Evolutionary conservation across 92 coral and sea anemone species (phyloP), one percentile per base, ranked within the genome.

Genomic region (Epizoanthus scotinus): DNA sequence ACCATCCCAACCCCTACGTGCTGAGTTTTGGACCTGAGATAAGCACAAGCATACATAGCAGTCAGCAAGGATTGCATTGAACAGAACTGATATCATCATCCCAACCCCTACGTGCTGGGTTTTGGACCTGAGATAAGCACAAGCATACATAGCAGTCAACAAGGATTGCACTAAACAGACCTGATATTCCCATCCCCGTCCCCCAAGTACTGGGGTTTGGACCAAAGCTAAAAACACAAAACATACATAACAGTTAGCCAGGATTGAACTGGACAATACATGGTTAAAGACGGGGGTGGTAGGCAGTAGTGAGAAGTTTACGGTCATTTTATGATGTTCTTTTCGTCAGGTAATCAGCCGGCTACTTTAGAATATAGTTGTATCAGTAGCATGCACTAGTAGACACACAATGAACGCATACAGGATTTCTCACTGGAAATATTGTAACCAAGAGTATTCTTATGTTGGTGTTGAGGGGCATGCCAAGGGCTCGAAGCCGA

Each of bases 1-100:
- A 3, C 78, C 63, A 67, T 74, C 26, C 49, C 36, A 29, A 75
- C 64, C 7, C 73, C 80, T 47, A 80, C 83, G 0, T 89, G 80
- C 75, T 92, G 96, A 4, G 98, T 88, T 63, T 92, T 87, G 25
- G 92, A 87, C 98, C 97, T 90, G 2, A 90, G 90, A 95, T 94
- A n/a, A n/a, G 59, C 18, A 62, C 25, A 2, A 57, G 1, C 38
- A 52, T n/a, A 50, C 36, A 81, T 15, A 44, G 25, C 1, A 12
- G 40, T 78, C 8, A 29, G 53, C 20, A 40, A 50, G 5, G 18
- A 64, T 25, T 36, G 47, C 22, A 26, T 15, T 34, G 5, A 25
- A 13, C 44, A 38, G 6, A 38, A 38, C 44, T 65, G 63, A 82
- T 90, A 79, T 90, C 90, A 3, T 73, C 63, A 67, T 74, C 26